phyloP scores from a whole-genome alignment of 2,797 vertebrate species.

The Pelobates cultripes region DNA sequence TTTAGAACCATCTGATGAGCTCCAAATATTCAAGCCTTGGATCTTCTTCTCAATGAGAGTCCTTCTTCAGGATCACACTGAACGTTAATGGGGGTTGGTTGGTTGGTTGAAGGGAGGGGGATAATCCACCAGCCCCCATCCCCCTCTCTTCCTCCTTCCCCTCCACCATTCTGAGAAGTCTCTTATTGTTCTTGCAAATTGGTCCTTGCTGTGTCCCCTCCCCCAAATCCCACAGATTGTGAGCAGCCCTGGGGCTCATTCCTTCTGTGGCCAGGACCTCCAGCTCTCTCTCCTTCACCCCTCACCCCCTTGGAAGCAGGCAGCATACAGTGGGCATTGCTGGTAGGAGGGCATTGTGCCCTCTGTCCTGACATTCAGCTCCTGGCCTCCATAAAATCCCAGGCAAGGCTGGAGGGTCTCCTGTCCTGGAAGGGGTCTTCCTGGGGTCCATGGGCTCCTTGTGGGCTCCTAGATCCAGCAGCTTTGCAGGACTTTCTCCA shows the following conservation, averaged over 20 bases:
- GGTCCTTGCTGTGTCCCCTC: constrained; percentile 49
- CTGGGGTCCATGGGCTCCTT: background rate
- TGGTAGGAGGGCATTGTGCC: background rate
- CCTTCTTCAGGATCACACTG: constrained; percentile 4
- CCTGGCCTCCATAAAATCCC: background rate
- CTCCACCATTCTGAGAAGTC: constrained; percentile 45
- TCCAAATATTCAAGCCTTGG: background rate
- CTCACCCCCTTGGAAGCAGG: constrained; percentile 2
- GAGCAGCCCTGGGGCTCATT: constrained; percentile 44
- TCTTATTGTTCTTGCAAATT: constrained; percentile 55
- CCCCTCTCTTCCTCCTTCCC: constrained; percentile 20
- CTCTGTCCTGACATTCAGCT: background rate
- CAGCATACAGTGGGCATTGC: background rate
- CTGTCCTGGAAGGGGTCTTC: background rate
- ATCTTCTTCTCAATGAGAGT: constrained; percentile 13
- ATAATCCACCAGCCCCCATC: constrained; percentile 19
- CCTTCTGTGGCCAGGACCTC: constrained; percentile 26
- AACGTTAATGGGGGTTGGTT: constrained; percentile 6
- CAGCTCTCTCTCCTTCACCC: constrained; percentile 25
- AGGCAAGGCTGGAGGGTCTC: background rate
- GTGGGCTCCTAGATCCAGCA: background rate
- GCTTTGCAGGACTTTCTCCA: background rate
- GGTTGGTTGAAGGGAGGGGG: background rate
- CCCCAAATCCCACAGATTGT: constrained; percentile 39
- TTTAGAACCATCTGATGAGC: constrained; percentile 26